A percentile compares a stretch with the other conserved stretches of the same genome.
Conservation (phyloP, 92 coral and sea anemone genomes). For the Porites rus region DNA sequence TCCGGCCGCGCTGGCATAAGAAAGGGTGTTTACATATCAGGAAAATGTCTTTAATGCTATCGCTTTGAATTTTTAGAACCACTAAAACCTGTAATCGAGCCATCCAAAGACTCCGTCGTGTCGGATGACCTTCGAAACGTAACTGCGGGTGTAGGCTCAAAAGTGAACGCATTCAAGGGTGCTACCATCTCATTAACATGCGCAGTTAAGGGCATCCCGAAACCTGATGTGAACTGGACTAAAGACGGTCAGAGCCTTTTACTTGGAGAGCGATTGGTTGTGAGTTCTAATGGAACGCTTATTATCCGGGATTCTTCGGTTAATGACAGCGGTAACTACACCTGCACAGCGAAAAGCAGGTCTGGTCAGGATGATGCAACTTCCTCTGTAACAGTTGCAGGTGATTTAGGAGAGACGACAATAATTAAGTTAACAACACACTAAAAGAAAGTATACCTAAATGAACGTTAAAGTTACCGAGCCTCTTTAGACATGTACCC, state of each 20-base stretch:
- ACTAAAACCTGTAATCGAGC: conserved; percentile 56
- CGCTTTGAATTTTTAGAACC: conserved; percentile 47
- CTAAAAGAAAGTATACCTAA: too few relatives aligned
- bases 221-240: conserved; percentile 72
- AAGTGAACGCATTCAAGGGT: conserved; percentile 57
- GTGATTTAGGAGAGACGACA: conserved; percentile 27
- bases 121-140: conserved; percentile 49
- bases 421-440: neutral
- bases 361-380: conserved; percentile 64
- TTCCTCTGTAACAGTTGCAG: conserved; percentile 57
- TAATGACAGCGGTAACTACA: conserved; percentile 72
- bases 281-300: conserved; percentile 67
- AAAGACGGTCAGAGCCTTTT: conserved; percentile 61
- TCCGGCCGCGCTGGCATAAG: neutral
- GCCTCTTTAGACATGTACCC: too few relatives aligned
- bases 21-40: neutral
- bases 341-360: conserved; percentile 71
- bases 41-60: neutral
- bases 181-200: conserved; percentile 66
- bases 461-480: too few relatives aligned
- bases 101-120: conserved; percentile 30
- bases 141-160: conserved; percentile 65
- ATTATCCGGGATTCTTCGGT: conserved; percentile 46
- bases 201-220: conserved; percentile 75
- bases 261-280: conserved; percentile 41